Base-by-base conservation (phyloP, 2,797 vertebrate species). In the Liasis olivaceus region DNA sequence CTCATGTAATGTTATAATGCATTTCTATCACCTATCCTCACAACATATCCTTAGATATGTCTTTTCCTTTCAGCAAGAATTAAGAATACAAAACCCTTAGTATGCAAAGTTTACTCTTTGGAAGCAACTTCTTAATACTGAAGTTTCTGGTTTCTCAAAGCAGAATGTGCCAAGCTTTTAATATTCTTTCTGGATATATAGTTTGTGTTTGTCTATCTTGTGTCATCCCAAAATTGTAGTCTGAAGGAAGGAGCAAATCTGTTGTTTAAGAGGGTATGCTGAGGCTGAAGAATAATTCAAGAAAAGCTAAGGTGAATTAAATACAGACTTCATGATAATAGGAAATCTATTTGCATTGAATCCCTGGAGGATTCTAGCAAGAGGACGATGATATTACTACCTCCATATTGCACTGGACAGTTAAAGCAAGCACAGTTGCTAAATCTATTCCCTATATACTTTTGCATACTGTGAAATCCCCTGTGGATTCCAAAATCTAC, bases 21-120 rank as follows among this genome's bases (percentile, higher is more conserved):
- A 91, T 63, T 95, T 94, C 91, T 89, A 69, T 90, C 93, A 91
- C 85, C 89, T 96, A 93, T 95, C 93, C 93, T 96, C 92, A 95
- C 93, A 94, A 81, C 92, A 93, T 95, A 93, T 94, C 89, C 88
- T 91, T 95, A 95, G 96, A 90, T 85, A 94, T 88, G 6, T 6
- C 95, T 95, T 95, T 62, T 88, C 94, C 36, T 95, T 95, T 93
- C 88, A 94, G 91, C 92, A 88, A 94, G 94, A 96, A 96, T 95
- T 96, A 94, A 95, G 54, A 60, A 87, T 60, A 36, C 17, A 94
- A 72, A 54, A 91, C 94, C 86, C 93, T 97, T 96, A 94, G 95
- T 95, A 92, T 96, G 93, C 93, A 96, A 85, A 77, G 72, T 92
- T 87, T 95, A 58, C 22, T 47, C 51, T 93, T 97, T 94, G 63